Base-by-base conservation (phyloP, 2,797 vertebrate species). In the Eulemur rubriventer region DNA sequence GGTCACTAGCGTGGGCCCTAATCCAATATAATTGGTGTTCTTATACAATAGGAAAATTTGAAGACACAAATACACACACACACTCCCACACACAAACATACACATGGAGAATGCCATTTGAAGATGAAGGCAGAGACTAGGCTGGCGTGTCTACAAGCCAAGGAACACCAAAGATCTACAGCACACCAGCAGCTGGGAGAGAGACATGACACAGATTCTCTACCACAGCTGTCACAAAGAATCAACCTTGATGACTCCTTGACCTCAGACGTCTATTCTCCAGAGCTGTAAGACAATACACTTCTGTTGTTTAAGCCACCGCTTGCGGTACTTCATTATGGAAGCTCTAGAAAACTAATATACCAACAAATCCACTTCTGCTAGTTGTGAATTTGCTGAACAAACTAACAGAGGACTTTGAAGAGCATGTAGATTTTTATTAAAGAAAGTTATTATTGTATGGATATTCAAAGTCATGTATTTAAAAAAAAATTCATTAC, bases 371-470 rank as follows among this genome's bases (percentile, higher is more conserved):
- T 35, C 10, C 20, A 28, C 72, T 87, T 63, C 52, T 89, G 14
- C n/a, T 35, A 46, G 22, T 69, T 89, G 84, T 52, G 30, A 2
- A 70, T 55, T 75, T 75, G n/a, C 76, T 57, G 50, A 82, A 43
- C 30, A 84, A 91, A 85, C 57, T 50, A 69, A 70, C 30, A 30
- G 70, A 57, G 81, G 46, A 90, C 76, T 94, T 94, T 79, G 59
- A 87, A 90, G 48, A 86, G 28, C 33, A 57, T 69, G 18, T 63
- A 55, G 38, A 85, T 69, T 41, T 81, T 94, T 92, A 88, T 61
- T 46, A 79, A 94, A 75, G 85, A 93, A 76, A 96, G 43, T 59
- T 69, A 87, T 73, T 84, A 73, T 57, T 11, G 16, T 89, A 30
- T 78, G 20, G 46, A 48, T 55, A 91, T 72, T 87, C 78, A 76